phyloP scores from a whole-genome alignment of 2,888 invertebrate genomes.

The Cryptocephalus primarius region DNA sequence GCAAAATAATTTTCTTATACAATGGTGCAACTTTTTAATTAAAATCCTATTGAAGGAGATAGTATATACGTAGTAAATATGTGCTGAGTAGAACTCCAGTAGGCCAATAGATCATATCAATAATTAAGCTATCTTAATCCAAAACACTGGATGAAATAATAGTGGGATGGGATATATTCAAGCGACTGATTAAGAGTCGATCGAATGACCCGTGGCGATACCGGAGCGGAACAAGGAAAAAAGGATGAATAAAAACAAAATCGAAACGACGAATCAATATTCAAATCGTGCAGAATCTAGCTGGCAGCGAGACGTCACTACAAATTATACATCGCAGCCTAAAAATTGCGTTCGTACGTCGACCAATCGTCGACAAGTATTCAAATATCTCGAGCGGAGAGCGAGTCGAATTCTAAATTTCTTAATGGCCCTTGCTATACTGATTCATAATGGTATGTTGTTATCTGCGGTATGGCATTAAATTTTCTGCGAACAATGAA shows the following conservation, averaged over 20 bases:
- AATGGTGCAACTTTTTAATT: too few species aligned
- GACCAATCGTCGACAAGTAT: conserved; percentile 4
- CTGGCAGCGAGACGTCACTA: conserved; percentile 2
- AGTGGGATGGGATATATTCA: too few species aligned
- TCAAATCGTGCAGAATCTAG: conserved; percentile 3
- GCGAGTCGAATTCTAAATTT: conserved; percentile 19
- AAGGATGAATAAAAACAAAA: neutral
- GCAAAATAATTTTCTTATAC: too few species aligned
- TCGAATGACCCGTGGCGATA: too few species aligned
- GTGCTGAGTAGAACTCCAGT: too few species aligned
- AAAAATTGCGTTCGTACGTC: conserved; percentile 3
- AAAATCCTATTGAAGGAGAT: too few species aligned
- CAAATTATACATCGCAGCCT: conserved; percentile 4
- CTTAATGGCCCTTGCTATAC: conserved; percentile 14
- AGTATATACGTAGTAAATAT: too few species aligned
- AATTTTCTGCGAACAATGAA: conserved; percentile 11
- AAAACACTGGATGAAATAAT: too few species aligned
- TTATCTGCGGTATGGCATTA: conserved; percentile 8
- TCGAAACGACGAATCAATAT: conserved; percentile 3
- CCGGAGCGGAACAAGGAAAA: too few species aligned
- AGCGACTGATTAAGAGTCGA: too few species aligned
- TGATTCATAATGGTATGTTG: conserved; percentile 13
- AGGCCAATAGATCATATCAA: too few species aligned
- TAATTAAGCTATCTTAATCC: too few species aligned
- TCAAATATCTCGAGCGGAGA: conserved; percentile 10